Conservation (phyloP, 1,140 invertebrate species). For the Philaenus spumarius region DNA sequence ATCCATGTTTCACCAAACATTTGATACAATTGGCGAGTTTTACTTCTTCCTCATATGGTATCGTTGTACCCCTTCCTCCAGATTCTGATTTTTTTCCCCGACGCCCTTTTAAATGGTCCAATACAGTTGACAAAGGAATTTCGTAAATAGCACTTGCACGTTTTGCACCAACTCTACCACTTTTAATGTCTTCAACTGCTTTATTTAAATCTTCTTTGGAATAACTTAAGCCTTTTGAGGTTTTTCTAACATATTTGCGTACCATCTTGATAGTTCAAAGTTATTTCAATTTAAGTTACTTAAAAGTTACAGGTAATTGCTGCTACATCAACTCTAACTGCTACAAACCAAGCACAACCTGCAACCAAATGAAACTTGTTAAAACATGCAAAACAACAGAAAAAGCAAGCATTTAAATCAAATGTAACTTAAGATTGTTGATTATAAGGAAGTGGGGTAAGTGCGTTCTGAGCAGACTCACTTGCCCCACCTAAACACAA, state of each 20-base stretch:
- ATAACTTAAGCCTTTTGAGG: background rate
- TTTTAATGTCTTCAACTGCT: background rate
- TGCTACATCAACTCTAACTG: too few relatives aligned
- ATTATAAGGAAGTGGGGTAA: background rate
- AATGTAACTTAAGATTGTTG: background rate
- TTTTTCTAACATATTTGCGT: constrained; percentile 3
- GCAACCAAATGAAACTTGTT: too few relatives aligned
- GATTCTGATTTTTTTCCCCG: constrained; percentile 4
- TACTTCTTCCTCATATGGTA: constrained; percentile 8
- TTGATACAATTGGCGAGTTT: too few relatives aligned
- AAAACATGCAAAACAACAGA: background rate
- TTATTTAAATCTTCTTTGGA: background rate
- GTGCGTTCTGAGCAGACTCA: too few relatives aligned
- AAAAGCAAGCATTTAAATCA: background rate
- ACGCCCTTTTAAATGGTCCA: constrained; percentile 16
- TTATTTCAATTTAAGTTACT: background rate
- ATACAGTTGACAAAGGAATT: too few relatives aligned
- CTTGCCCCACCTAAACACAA: too few relatives aligned
- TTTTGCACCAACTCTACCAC: background rate
- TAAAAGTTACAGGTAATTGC: background rate
- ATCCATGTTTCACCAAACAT: constrained; percentile 14
- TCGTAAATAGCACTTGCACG: constrained; percentile 17
- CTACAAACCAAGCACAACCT: too few relatives aligned
- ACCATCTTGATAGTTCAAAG: constrained; percentile 2
- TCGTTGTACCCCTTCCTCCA: constrained; percentile 2